Base-by-base conservation (phyloP, 2,888 invertebrate genomes). In the Drosophila infuscata region DNA sequence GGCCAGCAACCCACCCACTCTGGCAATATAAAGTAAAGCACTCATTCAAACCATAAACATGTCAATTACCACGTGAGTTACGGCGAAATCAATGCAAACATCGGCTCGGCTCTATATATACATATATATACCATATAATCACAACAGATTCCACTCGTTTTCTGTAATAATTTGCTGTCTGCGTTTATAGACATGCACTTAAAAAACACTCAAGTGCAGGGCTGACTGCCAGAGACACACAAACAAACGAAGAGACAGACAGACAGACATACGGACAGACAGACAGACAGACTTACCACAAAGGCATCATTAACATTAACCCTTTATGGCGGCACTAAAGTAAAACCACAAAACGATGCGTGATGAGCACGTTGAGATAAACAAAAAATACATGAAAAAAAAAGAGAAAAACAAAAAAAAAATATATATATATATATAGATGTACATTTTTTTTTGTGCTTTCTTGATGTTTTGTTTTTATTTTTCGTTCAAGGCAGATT, bases 361-460 rank as follows among this genome's bases (percentile, higher is more conserved):
- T 87, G 86, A 87, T 86, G 86, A 89, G 89, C 89, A 89, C 89
- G 89, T 86, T 88, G 77, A 89, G 86, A 86, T 86, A 86, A 86
- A 87, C 85, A 88, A 80, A 70, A 78, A 64, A 70, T 56, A 78
- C 43, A 66, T 25, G 46, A 46, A 53, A 36, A 35, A 35, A 35
- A 53, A 53, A 9, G 5, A 53, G 15, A 8, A 15, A 35, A 20
- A 38, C 30, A 63, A 5, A 53, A 0, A 63, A 25, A 25, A 25
- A 2, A 25, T 25, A 25, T 25, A 25, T 25, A 25, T 25, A 25
- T 25, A 25, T 0, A 52, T 25, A 38, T 17, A 67, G 29, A 59
- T n/a, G 38, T 36, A 36, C 4, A 32, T n/a, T 53, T 58, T 61
- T 61, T 67, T 77, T 71, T 62, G 20, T 43, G 43, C 43, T 43